A percentile compares a stretch with the other conserved stretches of the same genome.
These are phyloP conservation scores for Acomys russatus DNA, from an alignment of 2,797 vertebrate genomes.

Conservation along the genomic window DNA sequence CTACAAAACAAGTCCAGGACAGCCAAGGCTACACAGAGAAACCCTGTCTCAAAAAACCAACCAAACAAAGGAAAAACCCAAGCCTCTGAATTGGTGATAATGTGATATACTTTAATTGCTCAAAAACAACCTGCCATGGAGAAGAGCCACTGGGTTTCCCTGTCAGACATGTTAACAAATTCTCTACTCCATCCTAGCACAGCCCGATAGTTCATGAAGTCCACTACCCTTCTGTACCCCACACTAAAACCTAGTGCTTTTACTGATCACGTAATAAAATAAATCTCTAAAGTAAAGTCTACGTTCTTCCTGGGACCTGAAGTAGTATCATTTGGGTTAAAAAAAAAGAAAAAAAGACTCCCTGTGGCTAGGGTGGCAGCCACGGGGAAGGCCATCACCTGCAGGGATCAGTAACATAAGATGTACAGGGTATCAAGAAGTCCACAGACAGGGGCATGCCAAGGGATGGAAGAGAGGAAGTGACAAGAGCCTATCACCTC, in stretches of 20 bases:
- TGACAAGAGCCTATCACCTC: constrained; percentile 36
- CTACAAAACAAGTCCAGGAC: too few relatives aligned
- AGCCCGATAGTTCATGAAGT: neutral
- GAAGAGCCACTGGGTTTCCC: neutral
- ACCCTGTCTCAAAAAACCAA: too few relatives aligned
- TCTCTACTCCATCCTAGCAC: neutral
- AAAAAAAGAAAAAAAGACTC: neutral
- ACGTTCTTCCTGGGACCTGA: constrained; percentile 42
- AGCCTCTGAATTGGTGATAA: neutral
- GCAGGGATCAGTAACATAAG: constrained; percentile 37
- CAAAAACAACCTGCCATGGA: neutral
- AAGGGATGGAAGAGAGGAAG: constrained; percentile 31
- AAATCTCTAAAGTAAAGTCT: constrained; percentile 35
- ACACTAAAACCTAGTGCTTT: constrained; percentile 2
- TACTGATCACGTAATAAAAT: neutral
- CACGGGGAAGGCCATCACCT: constrained; percentile 46
- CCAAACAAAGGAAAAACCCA: neutral
- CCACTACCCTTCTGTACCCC: neutral
- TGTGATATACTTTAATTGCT: neutral
- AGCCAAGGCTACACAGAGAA: too few relatives aligned
- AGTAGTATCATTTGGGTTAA: neutral
- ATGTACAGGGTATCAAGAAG: constrained; percentile 58
- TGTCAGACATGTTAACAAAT: neutral
- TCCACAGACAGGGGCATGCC: constrained; percentile 52
- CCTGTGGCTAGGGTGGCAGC: neutral